These are phyloP conservation scores for Mystacides longicornis DNA, from an alignment of 2,888 invertebrate species.

Conservation along the genomic window DNA sequence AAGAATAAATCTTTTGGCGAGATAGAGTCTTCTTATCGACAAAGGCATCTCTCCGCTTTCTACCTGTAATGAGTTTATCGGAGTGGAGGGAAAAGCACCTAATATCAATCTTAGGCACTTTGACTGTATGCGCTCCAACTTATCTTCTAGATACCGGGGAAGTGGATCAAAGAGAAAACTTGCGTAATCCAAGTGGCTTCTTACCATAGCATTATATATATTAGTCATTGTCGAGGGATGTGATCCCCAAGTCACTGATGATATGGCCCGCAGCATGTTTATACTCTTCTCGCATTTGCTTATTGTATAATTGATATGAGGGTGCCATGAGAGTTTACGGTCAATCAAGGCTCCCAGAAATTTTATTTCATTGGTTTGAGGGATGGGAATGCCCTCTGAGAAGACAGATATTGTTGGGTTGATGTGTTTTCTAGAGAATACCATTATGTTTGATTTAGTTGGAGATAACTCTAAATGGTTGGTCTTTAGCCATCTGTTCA, in stretches of 20 bases:
- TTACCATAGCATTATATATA: neutral
- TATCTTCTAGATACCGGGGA: neutral
- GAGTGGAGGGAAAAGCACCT: neutral
- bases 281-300: neutral
- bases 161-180: neutral
- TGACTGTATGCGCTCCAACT: neutral
- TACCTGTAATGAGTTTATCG: neutral
- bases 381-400: neutral
- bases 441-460: neutral
- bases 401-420: neutral
- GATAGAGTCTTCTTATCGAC: neutral
- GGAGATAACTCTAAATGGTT: neutral
- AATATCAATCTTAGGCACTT: neutral
- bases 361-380: neutral
- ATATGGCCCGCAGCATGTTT: neutral
- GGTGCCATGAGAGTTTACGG: neutral
- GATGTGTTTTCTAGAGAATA: neutral
- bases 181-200: neutral
- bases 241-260: neutral
- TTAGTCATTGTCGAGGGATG: neutral
- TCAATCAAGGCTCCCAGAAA: neutral
- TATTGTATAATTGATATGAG: neutral
- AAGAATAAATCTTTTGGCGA: neutral
- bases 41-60: constrained; percentile 3
- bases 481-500: neutral